phyloP scores from a whole-genome alignment of 1,140 invertebrate genomes.

The Saccostrea glomerata region DNA sequence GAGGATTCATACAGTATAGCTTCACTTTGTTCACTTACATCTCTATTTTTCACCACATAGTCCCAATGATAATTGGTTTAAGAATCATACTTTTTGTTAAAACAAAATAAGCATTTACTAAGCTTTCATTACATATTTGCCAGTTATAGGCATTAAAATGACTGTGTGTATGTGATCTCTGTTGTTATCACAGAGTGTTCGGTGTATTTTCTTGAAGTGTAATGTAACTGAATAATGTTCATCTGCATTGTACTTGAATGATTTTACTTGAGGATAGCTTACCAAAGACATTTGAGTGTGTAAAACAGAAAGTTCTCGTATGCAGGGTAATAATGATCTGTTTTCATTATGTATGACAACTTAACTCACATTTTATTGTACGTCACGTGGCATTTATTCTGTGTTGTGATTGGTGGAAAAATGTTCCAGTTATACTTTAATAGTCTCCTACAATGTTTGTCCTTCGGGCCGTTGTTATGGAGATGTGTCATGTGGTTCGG shows the following conservation, averaged over 20 bases:
- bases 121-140: neutral
- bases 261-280: neutral
- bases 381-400: conserved; percentile 29
- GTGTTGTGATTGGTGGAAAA: conserved; percentile 28
- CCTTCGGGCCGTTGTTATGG: neutral
- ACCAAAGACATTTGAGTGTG: conserved; percentile 9
- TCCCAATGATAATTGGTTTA: neutral
- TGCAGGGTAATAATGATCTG: neutral
- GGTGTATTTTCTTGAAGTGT: neutral
- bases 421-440: conserved; percentile 1
- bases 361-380: conserved; percentile 16
- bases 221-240: neutral
- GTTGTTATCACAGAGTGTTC: neutral
- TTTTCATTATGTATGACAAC: neutral
- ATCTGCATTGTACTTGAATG: neutral
- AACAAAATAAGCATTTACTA: no score
- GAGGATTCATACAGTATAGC: neutral
- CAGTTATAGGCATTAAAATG: neutral
- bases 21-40: neutral
- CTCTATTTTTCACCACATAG: neutral
- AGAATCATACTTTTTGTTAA: neutral
- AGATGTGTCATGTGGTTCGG: neutral
- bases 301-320: neutral
- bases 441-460: neutral
- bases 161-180: neutral